Conservation (phyloP, 2,888 invertebrate species). For the Erpobdella octoculata region DNA sequence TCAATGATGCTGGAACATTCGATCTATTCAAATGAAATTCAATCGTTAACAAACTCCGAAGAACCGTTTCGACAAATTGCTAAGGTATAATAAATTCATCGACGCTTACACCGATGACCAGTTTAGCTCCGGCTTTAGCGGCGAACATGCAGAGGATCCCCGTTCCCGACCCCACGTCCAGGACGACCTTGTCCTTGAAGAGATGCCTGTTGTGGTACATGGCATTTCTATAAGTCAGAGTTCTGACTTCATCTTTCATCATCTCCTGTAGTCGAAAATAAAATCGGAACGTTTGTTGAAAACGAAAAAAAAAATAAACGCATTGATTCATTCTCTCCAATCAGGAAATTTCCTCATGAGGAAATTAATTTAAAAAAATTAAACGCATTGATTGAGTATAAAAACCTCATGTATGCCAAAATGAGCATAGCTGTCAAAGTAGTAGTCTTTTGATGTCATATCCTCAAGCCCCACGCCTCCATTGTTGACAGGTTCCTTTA, state of each 20-base stretch:
- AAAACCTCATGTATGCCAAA: constrained; percentile 91
- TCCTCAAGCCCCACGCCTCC: constrained; percentile 55
- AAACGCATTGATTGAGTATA: background rate
- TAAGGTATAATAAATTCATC: background rate
- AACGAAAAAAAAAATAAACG: background rate
- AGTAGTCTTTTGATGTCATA: constrained; percentile 98
- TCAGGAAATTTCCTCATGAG: background rate
- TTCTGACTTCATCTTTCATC: constrained; percentile 98
- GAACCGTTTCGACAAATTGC: background rate
- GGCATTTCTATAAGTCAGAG: constrained; percentile 92
- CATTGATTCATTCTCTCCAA: background rate
- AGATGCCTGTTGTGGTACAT: constrained; percentile 99
- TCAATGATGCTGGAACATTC: constrained; percentile 82
- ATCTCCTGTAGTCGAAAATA: constrained; percentile 65
- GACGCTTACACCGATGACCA: constrained; percentile 72
- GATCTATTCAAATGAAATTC: background rate
- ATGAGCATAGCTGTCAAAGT: constrained; percentile 99
- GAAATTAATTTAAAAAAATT: background rate
- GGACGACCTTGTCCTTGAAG: constrained; percentile 81
- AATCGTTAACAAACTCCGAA: background rate
- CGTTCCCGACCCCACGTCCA: constrained; percentile 97
- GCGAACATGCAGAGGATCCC: constrained; percentile 99
- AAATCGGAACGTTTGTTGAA: background rate
- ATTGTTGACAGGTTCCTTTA: constrained; percentile 21
- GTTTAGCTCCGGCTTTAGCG: constrained; percentile 90